These are phyloP conservation scores for Cosmia pyralina DNA, from an alignment of 2,888 invertebrate species.

Conservation along the genomic window DNA sequence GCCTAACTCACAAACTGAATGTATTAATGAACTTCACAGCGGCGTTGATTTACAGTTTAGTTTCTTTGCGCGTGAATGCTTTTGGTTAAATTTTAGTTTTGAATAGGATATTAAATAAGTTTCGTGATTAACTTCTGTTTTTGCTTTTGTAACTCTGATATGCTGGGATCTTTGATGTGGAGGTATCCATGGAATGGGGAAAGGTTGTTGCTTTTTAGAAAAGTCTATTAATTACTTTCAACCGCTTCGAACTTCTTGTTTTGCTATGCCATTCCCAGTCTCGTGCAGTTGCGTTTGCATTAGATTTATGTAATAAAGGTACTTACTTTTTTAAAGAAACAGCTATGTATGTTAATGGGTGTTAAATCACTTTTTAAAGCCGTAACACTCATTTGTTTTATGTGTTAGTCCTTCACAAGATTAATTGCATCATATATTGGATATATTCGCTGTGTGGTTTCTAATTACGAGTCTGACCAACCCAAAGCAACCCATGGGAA, in stretches of 20 bases:
- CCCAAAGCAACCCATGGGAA: slow-evolving; percentile 26
- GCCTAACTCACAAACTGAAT: slow-evolving; percentile 22
- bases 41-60: slow-evolving; percentile 55
- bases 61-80: slow-evolving; percentile 54
- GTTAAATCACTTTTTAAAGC: neutral
- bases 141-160: slow-evolving; percentile 9
- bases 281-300: neutral
- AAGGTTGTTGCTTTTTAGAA: neutral
- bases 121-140: slow-evolving; percentile 23
- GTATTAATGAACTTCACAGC: slow-evolving; percentile 44
- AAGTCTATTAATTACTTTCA: neutral
- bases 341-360: too few relatives aligned
- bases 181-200: neutral
- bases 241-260: neutral
- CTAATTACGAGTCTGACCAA: slow-evolving; percentile 38
- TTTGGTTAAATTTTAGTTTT: slow-evolving; percentile 38
- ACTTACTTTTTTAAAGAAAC: neutral
- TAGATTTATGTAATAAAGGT: neutral
- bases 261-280: neutral
- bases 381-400: slow-evolving; percentile 8
- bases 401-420: slow-evolving; percentile 23
- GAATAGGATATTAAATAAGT: slow-evolving; percentile 44
- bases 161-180: slow-evolving; percentile 19
- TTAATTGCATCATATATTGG: slow-evolving; percentile 34
- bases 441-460: slow-evolving; percentile 39